Percentiles rank a stretch among this genome's conserved stretches.
Conservation (phyloP, 2,113 vertebrate genomes). For the Australoheros scitulus region DNA sequence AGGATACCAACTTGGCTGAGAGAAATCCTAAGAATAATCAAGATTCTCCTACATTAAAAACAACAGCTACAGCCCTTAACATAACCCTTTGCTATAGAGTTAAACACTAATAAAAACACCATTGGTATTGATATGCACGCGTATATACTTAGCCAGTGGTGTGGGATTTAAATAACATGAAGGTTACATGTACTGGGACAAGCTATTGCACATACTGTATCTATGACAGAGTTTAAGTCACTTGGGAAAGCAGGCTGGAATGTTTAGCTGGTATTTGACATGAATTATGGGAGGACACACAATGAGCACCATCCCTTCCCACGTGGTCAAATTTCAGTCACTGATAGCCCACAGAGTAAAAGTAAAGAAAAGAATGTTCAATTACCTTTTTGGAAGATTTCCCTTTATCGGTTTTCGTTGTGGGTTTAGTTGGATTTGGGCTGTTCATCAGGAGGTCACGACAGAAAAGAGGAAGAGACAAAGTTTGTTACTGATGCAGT, state of each 20-base stretch:
- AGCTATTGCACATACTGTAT: too few relatives aligned
- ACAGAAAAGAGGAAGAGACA: neutral
- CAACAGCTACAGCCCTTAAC: neutral
- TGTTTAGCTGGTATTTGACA: neutral
- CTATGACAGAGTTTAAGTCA: too few relatives aligned
- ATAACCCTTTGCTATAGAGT: neutral
- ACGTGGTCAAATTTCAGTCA: neutral
- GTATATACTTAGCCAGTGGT: neutral
- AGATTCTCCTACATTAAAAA: neutral
- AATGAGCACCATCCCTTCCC: neutral
- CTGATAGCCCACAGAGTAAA: neutral
- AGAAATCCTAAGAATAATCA: neutral
- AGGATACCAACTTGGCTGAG: neutral
- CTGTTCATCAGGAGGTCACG: conserved; percentile 23
- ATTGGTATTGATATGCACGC: neutral
- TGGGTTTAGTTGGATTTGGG: conserved; percentile 35
- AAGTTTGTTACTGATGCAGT: neutral
- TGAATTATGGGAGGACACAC: neutral
- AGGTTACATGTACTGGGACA: too few relatives aligned
- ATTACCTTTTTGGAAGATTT: conserved; percentile 70
- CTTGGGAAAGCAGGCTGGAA: neutral
- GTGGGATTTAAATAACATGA: neutral
- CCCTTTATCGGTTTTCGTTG: conserved; percentile 34
- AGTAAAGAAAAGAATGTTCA: neutral
- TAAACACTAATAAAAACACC: neutral